Evolutionary conservation across 2,888 invertebrate genomes (phyloP).

Genomic region (Pyrrhia umbra): DNA sequence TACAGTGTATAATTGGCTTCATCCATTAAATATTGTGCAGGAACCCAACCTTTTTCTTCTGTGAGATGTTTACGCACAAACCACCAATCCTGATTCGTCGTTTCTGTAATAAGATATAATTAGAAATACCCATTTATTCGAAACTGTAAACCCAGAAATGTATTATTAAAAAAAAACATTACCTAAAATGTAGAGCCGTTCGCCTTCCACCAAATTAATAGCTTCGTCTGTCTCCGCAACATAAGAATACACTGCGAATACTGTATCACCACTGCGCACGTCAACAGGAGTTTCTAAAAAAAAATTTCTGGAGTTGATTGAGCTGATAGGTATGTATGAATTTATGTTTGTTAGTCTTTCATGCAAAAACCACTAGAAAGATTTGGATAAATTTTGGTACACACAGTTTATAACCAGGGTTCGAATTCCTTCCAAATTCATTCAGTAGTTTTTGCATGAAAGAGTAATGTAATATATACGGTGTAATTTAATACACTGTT

Average conservation of each 20-base stretch:
- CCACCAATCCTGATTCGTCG: constrained; percentile 97
- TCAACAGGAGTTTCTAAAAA: constrained; percentile 83
- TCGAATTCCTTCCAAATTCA: no score
- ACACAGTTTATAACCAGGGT: no score
- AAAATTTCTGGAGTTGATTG: no score
- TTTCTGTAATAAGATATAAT: constrained; percentile 87
- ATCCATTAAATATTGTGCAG: constrained; percentile 96
- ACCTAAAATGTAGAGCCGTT: constrained; percentile 96
- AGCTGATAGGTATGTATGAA: no score
- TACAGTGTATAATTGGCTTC: constrained; percentile 95
- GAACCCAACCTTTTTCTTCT: constrained; percentile 98
- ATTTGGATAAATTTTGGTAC: no score
- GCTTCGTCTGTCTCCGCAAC: constrained; percentile 96
- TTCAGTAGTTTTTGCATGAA: no score
- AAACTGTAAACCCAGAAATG: not conserved
- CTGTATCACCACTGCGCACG: constrained; percentile 93
- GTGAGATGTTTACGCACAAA: constrained; percentile 96
- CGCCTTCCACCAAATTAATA: constrained; percentile 97
- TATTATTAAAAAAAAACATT: constrained; percentile 42
- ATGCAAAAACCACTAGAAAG: no score
- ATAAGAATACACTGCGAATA: constrained; percentile 96
- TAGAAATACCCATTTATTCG: not conserved
- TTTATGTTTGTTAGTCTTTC: no score
- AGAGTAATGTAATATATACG: no score
- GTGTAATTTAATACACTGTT: no score